phyloP scores from a whole-genome alignment of 2,888 invertebrate species.

The Xanthostigma xanthostigma region DNA sequence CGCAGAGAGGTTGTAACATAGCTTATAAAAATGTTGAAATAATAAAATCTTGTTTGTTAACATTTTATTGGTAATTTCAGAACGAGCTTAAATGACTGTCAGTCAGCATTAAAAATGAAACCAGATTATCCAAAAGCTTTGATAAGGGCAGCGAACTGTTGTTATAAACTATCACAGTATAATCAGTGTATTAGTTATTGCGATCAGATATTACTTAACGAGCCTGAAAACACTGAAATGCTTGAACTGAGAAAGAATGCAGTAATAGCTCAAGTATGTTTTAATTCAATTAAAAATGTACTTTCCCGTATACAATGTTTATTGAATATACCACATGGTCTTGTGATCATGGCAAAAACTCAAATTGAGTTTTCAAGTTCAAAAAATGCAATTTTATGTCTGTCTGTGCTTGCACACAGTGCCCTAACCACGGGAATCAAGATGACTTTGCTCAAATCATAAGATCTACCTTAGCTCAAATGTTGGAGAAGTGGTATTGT shows the following conservation, averaged over 20 bases:
- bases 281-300: neutral
- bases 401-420: no score
- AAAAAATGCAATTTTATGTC: no score
- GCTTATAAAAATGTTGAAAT: neutral
- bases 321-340: no score
- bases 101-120: constrained; percentile 59
- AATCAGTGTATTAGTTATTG: constrained; percentile 60
- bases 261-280: constrained; percentile 30
- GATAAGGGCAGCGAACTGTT: constrained; percentile 59
- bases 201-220: constrained; percentile 44
- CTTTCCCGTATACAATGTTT: no score
- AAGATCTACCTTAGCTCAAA: no score
- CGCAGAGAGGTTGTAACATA: no score
- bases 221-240: constrained; percentile 39
- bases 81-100: constrained; percentile 66
- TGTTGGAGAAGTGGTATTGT: neutral
- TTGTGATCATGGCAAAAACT: no score
- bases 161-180: constrained; percentile 47
- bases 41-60: neutral
- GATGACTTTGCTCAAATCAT: no score
- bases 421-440: no score
- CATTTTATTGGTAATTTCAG: constrained; percentile 21
- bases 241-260: constrained; percentile 37
- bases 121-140: constrained; percentile 65
- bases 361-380: no score